phyloP scores from a whole-genome alignment of 2,888 invertebrate species.

The Yponomeuta cagnagella region DNA sequence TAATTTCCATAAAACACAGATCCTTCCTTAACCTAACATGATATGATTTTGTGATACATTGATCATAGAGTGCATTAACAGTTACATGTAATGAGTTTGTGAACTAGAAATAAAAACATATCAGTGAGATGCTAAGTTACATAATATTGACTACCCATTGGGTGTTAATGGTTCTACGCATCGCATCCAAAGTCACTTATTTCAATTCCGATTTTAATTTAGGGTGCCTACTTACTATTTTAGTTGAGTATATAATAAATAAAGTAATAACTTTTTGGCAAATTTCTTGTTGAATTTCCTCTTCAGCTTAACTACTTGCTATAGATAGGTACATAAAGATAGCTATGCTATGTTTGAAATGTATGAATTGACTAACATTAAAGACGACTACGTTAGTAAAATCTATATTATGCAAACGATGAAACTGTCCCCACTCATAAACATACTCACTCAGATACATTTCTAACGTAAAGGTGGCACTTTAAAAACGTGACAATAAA shows the following conservation, averaged over 20 bases:
- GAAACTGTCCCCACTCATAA: too few relatives aligned
- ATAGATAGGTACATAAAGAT: constrained; percentile 7
- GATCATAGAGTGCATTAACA: constrained; percentile 13
- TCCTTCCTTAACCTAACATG: constrained; percentile 49
- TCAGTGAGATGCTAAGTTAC: not conserved
- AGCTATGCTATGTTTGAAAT: constrained; percentile 11
- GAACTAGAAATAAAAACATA: not conserved
- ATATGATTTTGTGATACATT: constrained; percentile 53
- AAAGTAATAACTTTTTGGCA: constrained; percentile 17
- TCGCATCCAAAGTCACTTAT: not conserved
- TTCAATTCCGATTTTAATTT: constrained; percentile 1
- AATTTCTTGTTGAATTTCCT: constrained; percentile 7
- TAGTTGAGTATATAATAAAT: not conserved
- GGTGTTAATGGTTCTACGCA: not conserved
- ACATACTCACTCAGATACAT: not conserved
- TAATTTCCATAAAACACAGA: constrained; percentile 30
- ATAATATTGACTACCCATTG: not conserved
- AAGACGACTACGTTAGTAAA: not conserved
- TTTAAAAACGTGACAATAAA: constrained; percentile 1
- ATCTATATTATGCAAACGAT: too few relatives aligned
- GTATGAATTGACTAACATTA: constrained; percentile 12
- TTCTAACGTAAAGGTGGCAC: not conserved
- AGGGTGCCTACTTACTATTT: not conserved
- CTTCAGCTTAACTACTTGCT: not conserved
- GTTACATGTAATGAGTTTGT: not conserved